A percentile compares a stretch with the other conserved stretches of the same genome.
Evolutionary conservation across 2,888 invertebrate species (phyloP).

Genomic region (Troglohyphantes excavatus): DNA sequence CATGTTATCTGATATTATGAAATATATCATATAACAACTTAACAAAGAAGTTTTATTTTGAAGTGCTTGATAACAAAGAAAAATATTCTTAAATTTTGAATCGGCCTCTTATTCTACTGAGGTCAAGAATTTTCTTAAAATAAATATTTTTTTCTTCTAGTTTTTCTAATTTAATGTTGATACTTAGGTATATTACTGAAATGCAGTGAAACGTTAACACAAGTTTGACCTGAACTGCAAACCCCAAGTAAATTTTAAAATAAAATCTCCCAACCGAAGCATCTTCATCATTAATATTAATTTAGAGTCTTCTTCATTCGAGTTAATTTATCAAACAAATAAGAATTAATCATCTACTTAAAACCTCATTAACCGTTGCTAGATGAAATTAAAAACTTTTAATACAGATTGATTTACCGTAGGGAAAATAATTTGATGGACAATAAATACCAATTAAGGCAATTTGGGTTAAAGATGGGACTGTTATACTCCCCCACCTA

Average conservation of each 20-base stretch:
- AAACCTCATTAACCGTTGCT: conserved; percentile 12
- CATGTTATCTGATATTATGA: no score
- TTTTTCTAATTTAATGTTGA: no score
- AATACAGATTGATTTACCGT: conserved; percentile 24
- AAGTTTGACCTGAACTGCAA: no score
- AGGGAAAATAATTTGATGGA: neutral
- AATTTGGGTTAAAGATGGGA: neutral
- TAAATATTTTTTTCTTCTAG: no score
- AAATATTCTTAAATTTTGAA: no score
- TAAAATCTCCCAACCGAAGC: neutral
- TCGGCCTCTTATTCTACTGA: no score
- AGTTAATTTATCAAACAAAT: conserved; percentile 8
- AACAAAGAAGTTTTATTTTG: no score
- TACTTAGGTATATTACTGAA: no score
- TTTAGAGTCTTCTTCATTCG: neutral
- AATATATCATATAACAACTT: no score
- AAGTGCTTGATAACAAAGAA: no score
- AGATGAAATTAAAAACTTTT: conserved; percentile 26
- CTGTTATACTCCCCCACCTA: neutral
- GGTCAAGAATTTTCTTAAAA: no score
- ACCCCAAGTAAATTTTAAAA: neutral
- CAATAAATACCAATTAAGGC: conserved; percentile 25
- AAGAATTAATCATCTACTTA: conserved; percentile 24
- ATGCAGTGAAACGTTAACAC: no score
- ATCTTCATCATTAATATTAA: conserved; percentile 30